phyloP scores from a whole-genome alignment of 1,140 invertebrate species.

The Drosophila suzukii region DNA sequence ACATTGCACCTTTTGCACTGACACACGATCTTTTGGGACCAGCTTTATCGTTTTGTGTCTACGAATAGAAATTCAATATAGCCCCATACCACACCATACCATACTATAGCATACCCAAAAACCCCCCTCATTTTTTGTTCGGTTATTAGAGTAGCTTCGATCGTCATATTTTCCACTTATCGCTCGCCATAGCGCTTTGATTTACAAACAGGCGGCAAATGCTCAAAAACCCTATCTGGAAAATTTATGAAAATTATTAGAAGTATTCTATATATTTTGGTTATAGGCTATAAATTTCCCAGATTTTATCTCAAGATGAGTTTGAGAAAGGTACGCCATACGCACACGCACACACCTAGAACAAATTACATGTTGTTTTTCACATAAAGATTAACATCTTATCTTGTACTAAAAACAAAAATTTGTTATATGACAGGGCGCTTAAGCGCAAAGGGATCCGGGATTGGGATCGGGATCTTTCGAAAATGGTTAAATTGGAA shows the following conservation, averaged over 20 bases:
- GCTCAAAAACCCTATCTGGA: constrained; percentile 50
- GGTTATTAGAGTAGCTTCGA: constrained; percentile 58
- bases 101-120: not conserved
- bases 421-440: constrained; percentile 78
- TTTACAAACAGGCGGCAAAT: constrained; percentile 76
- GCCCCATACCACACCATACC: constrained; percentile 4
- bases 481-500: constrained; percentile 49
- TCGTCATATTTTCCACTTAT: constrained; percentile 65
- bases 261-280: constrained; percentile 81
- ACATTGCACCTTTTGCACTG: constrained; percentile 76
- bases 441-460: constrained; percentile 61
- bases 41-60: constrained; percentile 73
- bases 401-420: constrained; percentile 74
- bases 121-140: constrained; percentile 2
- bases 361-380: constrained; percentile 83
- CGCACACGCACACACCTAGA: constrained; percentile 48
- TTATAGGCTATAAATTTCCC: constrained; percentile 78
- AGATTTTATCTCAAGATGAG: constrained; percentile 82
- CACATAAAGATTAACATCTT: constrained; percentile 82
- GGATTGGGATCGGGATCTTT: constrained; percentile 11
- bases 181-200: constrained; percentile 55
- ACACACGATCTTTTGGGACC: constrained; percentile 75
- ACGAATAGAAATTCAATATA: constrained; percentile 78
- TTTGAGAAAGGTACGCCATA: constrained; percentile 53
- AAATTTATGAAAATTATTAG: constrained; percentile 83